Conservation (phyloP, 2,888 invertebrate genomes). For the Ormyrus rosae region DNA sequence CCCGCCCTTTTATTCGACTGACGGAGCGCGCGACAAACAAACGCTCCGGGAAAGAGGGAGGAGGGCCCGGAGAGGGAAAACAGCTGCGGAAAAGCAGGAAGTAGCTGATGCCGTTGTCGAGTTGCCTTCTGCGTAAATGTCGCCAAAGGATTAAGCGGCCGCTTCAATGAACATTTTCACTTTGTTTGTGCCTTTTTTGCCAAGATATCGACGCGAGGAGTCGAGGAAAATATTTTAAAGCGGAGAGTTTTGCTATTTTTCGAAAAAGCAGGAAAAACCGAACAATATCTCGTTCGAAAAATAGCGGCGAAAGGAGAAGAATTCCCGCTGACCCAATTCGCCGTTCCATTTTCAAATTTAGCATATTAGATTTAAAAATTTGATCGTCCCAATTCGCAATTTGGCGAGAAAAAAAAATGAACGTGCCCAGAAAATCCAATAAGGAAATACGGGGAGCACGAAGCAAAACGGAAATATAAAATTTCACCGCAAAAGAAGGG, state of each 20-base stretch:
- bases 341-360: not conserved
- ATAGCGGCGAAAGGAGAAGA: no score
- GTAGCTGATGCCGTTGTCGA: not conserved
- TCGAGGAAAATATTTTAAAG: not conserved
- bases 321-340: no score
- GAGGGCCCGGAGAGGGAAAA: not conserved
- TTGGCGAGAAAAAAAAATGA: not conserved
- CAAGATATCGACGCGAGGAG: not conserved
- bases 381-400: not conserved
- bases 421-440: constrained; percentile 19
- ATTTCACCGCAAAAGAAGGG: constrained; percentile 28
- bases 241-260: constrained; percentile 14
- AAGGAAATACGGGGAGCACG: constrained; percentile 30
- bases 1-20: constrained; percentile 11
- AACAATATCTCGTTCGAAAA: no score
- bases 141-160: not conserved
- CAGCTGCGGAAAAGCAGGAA: constrained; percentile 1
- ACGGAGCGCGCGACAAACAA: constrained; percentile 23
- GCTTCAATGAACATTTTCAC: no score
- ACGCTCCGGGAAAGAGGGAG: not conserved
- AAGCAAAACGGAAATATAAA: constrained; percentile 38
- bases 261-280: not conserved
- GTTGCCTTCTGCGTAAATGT: not conserved
- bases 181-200: no score
- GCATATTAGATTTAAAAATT: constrained; percentile 8